A percentile compares a stretch with the other conserved stretches of the same genome.
Evolutionary conservation across 2,113 vertebrate species (phyloP).

Genomic region (Muntiacus muntjak): DNA sequence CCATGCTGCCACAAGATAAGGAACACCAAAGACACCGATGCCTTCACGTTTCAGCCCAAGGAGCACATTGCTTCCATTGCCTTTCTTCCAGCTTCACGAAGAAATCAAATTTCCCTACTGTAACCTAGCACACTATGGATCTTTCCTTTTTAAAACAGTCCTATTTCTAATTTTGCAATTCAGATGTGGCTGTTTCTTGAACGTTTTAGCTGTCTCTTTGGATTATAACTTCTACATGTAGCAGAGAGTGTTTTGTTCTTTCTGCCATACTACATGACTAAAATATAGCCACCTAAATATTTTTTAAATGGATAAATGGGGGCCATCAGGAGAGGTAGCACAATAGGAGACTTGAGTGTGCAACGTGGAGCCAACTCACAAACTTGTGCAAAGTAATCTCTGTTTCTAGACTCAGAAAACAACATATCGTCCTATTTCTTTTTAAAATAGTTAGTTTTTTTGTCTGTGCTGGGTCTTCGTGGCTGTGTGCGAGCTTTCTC

Average conservation of each 20-base stretch:
- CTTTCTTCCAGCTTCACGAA: neutral
- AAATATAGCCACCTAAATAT: neutral
- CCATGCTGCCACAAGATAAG: neutral
- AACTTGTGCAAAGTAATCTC: neutral
- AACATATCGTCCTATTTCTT: neutral
- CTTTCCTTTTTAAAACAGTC: neutral
- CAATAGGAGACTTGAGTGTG: neutral
- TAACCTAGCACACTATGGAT: too few species aligned
- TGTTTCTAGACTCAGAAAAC: neutral
- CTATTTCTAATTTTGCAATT: neutral
- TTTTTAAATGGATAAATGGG: neutral
- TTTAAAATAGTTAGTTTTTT: neutral
- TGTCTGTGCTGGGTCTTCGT: neutral
- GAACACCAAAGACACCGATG: fast-evolving
- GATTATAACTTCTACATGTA: neutral
- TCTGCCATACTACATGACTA: neutral
- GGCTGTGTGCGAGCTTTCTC: neutral
- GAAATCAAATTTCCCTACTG: neutral
- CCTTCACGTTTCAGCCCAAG: neutral
- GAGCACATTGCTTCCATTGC: neutral
- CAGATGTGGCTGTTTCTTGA: neutral
- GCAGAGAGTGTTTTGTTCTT: neutral
- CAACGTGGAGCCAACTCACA: neutral
- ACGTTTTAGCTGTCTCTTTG: neutral
- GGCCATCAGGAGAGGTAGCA: neutral